phyloP scores from a whole-genome alignment of 53 echinoderm and acorn worm genomes.

The Holothuria scabra region DNA sequence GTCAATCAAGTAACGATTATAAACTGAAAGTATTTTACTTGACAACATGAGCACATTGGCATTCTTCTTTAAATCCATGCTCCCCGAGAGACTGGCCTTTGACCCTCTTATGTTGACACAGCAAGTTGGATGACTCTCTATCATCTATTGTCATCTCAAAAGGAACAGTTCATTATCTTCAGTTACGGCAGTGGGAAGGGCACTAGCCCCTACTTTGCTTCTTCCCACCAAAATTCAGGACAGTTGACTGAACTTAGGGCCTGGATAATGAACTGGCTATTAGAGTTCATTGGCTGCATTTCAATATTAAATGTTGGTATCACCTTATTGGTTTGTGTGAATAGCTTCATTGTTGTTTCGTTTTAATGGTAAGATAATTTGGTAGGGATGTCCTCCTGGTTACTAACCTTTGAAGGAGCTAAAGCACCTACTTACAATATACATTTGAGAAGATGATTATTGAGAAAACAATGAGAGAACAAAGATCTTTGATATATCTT shows the following conservation, averaged over 20 bases:
- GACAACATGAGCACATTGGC: background rate
- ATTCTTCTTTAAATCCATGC: background rate
- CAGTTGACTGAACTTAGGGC: conserved; percentile 21
- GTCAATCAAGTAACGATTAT: conserved; percentile 9
- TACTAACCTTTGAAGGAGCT: too few species aligned
- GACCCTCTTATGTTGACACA: conserved; percentile 9
- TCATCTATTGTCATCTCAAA: background rate
- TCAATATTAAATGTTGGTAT: too few species aligned
- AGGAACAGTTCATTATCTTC: conserved; percentile 20
- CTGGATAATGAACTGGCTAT: too few species aligned
- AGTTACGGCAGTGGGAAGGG: background rate
- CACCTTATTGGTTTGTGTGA: too few species aligned
- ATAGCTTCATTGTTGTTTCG: too few species aligned
- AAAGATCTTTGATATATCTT: too few species aligned
- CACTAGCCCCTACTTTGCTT: background rate
- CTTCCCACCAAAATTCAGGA: background rate
- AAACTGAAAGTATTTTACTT: conserved; percentile 16
- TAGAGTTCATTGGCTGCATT: too few species aligned
- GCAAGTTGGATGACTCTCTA: conserved; percentile 33
- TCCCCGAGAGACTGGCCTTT: conserved; percentile 4
- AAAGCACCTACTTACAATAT: too few species aligned
- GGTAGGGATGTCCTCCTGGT: too few species aligned
- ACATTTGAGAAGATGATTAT: too few species aligned
- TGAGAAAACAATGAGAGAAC: too few species aligned
- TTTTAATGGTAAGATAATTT: too few species aligned